Conservation (phyloP, 2,888 invertebrate species). For the Caenorhabditis zanzibari region DNA sequence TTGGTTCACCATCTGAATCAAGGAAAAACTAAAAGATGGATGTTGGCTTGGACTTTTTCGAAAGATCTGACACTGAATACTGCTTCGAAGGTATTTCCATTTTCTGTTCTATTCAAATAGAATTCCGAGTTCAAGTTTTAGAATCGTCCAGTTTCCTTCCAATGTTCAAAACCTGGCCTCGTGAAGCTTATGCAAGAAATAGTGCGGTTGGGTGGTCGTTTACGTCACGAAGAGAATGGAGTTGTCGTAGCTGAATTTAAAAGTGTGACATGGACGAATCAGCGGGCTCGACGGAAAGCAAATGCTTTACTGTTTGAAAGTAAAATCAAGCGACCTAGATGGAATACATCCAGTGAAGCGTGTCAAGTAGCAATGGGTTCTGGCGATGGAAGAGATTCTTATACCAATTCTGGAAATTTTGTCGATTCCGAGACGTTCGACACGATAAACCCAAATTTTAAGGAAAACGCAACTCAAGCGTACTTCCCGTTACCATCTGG, state of each 20-base stretch:
- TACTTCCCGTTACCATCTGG: slow-evolving; percentile 46
- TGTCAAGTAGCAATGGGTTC: slow-evolving; percentile 43
- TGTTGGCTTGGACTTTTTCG: slow-evolving; percentile 92
- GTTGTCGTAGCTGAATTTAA: slow-evolving; percentile 36
- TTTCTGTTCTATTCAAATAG: background rate
- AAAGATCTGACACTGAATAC: slow-evolving; percentile 43
- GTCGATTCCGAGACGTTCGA: slow-evolving; percentile 8
- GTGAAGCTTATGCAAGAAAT: slow-evolving; percentile 16
- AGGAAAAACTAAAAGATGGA: slow-evolving; percentile 96
- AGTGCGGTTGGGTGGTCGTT: slow-evolving; percentile 5
- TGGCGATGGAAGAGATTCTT: slow-evolving; percentile 65
- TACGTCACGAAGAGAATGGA: background rate
- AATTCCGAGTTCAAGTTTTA: background rate
- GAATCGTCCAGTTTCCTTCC: slow-evolving; percentile 15
- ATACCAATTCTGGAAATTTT: slow-evolving; percentile 55
- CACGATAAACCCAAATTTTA: background rate
- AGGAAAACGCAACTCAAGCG: slow-evolving; percentile 30
- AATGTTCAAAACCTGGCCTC: slow-evolving; percentile 36
- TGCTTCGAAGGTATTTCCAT: background rate
- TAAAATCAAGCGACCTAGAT: slow-evolving; percentile 11
- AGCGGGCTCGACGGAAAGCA: slow-evolving; percentile 44
- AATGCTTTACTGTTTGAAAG: slow-evolving; percentile 18
- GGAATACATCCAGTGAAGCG: background rate
- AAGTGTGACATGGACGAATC: slow-evolving; percentile 61
- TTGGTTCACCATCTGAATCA: slow-evolving; percentile 69